phyloP scores from a whole-genome alignment of 2,888 invertebrate genomes.

The Aleiodes leptofemur region DNA sequence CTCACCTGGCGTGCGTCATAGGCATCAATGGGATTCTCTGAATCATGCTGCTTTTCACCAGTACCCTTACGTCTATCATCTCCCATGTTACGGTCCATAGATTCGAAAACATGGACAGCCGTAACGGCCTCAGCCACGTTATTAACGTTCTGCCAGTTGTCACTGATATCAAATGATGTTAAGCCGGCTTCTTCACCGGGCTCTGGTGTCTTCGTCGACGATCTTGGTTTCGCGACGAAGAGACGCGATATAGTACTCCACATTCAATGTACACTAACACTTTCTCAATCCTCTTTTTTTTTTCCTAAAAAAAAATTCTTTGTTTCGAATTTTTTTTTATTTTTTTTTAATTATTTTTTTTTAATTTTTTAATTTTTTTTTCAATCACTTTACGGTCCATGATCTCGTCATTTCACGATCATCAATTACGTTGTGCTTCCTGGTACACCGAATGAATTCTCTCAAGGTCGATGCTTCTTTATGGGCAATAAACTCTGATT shows the following conservation, averaged over 20 bases:
- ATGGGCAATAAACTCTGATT: neutral
- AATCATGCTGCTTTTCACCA: slow-evolving; percentile 63
- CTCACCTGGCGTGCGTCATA: slow-evolving; percentile 71
- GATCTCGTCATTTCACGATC: slow-evolving; percentile 18
- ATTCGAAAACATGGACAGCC: slow-evolving; percentile 74
- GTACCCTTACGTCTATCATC: slow-evolving; percentile 70
- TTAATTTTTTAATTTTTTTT: neutral
- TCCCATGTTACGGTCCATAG: slow-evolving; percentile 73
- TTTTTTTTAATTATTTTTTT: neutral
- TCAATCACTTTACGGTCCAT: neutral
- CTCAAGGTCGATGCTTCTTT: slow-evolving; percentile 6
- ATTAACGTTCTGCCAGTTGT: slow-evolving; percentile 57
- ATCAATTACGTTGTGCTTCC: neutral
- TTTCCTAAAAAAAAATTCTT: neutral
- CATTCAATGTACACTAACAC: slow-evolving; percentile 67
- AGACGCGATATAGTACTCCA: slow-evolving; percentile 74
- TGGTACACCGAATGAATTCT: neutral
- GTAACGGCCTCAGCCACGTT: slow-evolving; percentile 66
- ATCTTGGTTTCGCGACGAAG: slow-evolving; percentile 68
- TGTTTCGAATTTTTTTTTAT: neutral
- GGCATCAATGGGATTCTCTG: slow-evolving; percentile 68
- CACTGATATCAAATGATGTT: slow-evolving; percentile 34
- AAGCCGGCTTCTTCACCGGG: slow-evolving; percentile 55
- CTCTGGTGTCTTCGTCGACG: slow-evolving; percentile 61
- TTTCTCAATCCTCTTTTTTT: neutral